Conservation (phyloP, 2,888 invertebrate species). For the Cataglyphis cursor region DNA sequence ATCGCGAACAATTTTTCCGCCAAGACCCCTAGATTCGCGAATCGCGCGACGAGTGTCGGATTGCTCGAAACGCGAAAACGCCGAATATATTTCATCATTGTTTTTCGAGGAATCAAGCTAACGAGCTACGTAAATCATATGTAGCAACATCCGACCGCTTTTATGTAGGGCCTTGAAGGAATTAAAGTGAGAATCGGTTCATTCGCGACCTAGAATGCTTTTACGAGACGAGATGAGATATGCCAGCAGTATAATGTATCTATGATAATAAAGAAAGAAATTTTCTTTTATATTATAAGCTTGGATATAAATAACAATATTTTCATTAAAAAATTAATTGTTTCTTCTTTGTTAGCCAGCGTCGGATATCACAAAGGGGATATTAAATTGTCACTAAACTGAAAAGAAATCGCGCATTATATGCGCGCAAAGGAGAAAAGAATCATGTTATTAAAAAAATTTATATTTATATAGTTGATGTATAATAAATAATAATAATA, state of each 20-base stretch:
- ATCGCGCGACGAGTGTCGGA: neutral
- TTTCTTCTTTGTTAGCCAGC: slow-evolving; percentile 2
- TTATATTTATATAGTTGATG: neutral
- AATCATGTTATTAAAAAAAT: slow-evolving; percentile 20
- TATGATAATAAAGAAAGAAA: neutral
- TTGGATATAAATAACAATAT: slow-evolving; percentile 28
- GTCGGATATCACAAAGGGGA: slow-evolving; percentile 13
- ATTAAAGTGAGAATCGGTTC: slow-evolving; percentile 35
- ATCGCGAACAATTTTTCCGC: slow-evolving; percentile 21
- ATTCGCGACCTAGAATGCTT: slow-evolving; percentile 1
- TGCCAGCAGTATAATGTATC: slow-evolving; percentile 4
- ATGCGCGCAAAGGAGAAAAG: neutral
- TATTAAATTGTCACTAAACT: slow-evolving; percentile 39
- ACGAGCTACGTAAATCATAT: slow-evolving; percentile 43
- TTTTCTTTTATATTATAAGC: neutral
- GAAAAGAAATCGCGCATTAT: neutral
- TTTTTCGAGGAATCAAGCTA: slow-evolving; percentile 40
- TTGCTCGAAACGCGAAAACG: neutral
- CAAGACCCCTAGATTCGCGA: neutral
- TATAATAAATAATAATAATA: neutral
- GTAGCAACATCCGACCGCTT: slow-evolving; percentile 43
- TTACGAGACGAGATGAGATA: neutral
- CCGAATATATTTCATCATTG: slow-evolving; percentile 19
- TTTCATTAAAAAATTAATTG: slow-evolving; percentile 37
- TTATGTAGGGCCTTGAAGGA: slow-evolving; percentile 26